A percentile compares a stretch with the other conserved stretches of the same genome.
phyloP scores from a whole-genome alignment of 1,140 invertebrate species.

The Eumeta japonica region DNA sequence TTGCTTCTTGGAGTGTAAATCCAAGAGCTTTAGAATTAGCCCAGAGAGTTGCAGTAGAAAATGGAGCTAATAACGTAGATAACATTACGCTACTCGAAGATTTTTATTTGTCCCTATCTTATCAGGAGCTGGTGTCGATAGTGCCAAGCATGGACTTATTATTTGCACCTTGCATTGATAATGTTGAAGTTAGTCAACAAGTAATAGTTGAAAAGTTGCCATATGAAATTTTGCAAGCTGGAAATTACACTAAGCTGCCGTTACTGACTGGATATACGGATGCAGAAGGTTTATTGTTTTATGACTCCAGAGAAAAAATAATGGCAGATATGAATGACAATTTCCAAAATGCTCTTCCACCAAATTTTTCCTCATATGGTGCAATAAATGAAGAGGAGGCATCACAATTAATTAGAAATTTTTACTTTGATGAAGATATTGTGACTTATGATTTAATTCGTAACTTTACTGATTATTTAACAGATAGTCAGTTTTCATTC shows the following conservation, averaged over 20 bases:
- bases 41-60: conserved; percentile 15
- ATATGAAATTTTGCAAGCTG: conserved; percentile 25
- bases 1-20: conserved; percentile 16
- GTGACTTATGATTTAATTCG: conserved; percentile 18
- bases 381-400: conserved; percentile 19
- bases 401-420: conserved; percentile 19
- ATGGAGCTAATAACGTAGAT: conserved; percentile 16
- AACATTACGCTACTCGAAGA: conserved; percentile 24
- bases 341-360: conserved; percentile 28
- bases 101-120: conserved; percentile 23
- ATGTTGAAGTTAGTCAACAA: conserved; percentile 15
- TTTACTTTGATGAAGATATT: conserved; percentile 24
- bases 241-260: conserved; percentile 25
- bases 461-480: conserved; percentile 23
- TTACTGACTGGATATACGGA: conserved; percentile 27
- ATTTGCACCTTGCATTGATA: conserved; percentile 29
- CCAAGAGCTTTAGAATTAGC: conserved; percentile 23
- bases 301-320: conserved; percentile 17
- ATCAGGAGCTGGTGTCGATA: conserved; percentile 9
- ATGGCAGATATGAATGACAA: conserved; percentile 27
- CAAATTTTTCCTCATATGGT: conserved; percentile 25
- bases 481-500: conserved; percentile 24
- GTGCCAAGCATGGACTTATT: conserved; percentile 13
- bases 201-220: conserved; percentile 24
- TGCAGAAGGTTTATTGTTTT: conserved; percentile 26